Base-by-base conservation (phyloP, 2,113 vertebrate genomes). In the Psephotus haematonotus region DNA sequence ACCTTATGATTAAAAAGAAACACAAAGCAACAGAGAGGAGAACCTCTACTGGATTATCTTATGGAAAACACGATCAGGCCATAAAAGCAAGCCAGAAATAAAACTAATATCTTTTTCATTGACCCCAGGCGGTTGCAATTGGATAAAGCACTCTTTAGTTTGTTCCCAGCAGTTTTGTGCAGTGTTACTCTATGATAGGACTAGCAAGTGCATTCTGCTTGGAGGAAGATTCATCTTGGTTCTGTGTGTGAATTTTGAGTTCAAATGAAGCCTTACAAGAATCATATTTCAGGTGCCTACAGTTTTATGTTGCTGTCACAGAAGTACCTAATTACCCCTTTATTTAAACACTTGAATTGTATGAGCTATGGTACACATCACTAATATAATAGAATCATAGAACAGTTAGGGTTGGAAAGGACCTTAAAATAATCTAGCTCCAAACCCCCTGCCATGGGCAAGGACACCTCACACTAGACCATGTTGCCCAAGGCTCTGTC, bases 31-130 rank as follows among this genome's bases (percentile, higher is more conserved):
- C 59, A 90, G 62, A 74, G 75, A 92, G 82, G 64, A 94, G 88
- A 97, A 93, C 83, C n/a, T 95, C 86, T 80, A 77, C 88, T 85
- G 86, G 82, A 95, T 97, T 95, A 97, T 93, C 39, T 88, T 95
- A 94, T 80, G 83, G 88, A 96, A 95, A 94, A 97, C 6, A 33
- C 93, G 95, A 93, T 96, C 79, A 93, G 79, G 50, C 65, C 90
- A 65, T 82, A 94, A 93, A 97, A 92, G 88, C 59, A 95, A 93
- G 69, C 93, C 93, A 96, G 97, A 97, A 97, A 97, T 95, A 95
- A 97, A 97, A 92, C 88, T 94, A 97, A 95, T 97, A 91, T 94
- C 88, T 95, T 95, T 94, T 85, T 93, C 78, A 82, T 22, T 96
- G 92, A 96, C 97, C 95, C 43, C 92, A 92, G 96, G 97, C 97